Evolutionary conservation across 2,888 invertebrate genomes (phyloP).

Genomic region (Machimus atricapillus): DNA sequence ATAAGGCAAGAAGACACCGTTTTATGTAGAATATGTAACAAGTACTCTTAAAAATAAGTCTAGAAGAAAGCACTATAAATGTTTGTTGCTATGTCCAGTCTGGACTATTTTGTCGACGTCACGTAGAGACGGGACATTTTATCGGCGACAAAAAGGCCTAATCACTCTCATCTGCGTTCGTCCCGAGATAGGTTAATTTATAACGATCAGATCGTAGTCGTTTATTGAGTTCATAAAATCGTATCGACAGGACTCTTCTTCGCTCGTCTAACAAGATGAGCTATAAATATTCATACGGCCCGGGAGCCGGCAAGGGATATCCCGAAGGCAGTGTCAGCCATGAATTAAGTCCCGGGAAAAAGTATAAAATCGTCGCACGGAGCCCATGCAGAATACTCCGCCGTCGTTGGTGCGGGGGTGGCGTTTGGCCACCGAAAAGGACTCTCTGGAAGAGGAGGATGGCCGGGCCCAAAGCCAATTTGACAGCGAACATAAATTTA

Average conservation of each 20-base stretch:
- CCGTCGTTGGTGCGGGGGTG: constrained; percentile 1
- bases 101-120: not conserved
- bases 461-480: constrained; percentile 44
- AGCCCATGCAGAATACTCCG: not conserved
- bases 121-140: not conserved
- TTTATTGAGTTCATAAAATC: constrained; percentile 37
- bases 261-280: constrained; percentile 35
- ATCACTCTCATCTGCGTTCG: not conserved
- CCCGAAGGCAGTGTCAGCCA: not conserved
- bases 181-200: not conserved
- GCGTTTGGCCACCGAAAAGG: not conserved
- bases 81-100: not conserved
- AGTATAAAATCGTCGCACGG: not conserved
- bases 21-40: not conserved
- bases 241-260: constrained; percentile 31
- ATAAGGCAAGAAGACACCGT: not conserved
- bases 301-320: not conserved
- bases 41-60: not conserved
- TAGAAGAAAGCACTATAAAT: not conserved
- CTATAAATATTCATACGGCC: constrained; percentile 41
- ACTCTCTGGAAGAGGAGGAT: not conserved
- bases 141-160: not conserved
- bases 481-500: constrained; percentile 47
- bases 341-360: not conserved
- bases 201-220: constrained; percentile 14